Percentiles rank a stretch among this genome's conserved stretches.
Evolutionary conservation across 2,888 invertebrate species (phyloP).

Genomic region (Glyphotaelius pellucidus): DNA sequence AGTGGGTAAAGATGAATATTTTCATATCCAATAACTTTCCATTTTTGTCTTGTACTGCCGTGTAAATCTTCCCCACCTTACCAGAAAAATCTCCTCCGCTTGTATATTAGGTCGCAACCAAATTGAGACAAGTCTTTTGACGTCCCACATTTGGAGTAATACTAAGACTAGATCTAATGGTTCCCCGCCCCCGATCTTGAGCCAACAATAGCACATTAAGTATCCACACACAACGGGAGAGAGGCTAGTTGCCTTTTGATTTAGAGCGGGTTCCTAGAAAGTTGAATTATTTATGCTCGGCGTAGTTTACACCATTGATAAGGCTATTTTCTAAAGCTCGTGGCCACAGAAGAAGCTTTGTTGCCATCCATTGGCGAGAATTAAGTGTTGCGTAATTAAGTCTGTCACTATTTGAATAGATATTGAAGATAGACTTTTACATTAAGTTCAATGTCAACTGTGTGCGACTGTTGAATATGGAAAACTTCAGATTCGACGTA

Average conservation of each 20-base stretch:
- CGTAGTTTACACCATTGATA: conserved; percentile 47
- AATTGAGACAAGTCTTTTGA: not conserved
- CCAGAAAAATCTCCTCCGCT: not conserved
- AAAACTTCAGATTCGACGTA: too few species aligned
- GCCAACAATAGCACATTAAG: conserved; percentile 59
- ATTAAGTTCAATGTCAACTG: too few species aligned
- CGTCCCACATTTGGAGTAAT: not conserved
- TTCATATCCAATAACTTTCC: not conserved
- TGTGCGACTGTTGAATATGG: too few species aligned
- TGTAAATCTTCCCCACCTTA: too few species aligned
- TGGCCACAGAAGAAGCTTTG: conserved; percentile 27
- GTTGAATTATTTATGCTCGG: conserved; percentile 45
- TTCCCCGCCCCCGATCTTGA: not conserved
- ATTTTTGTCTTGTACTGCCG: not conserved
- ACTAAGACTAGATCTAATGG: not conserved
- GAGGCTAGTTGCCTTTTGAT: conserved; percentile 50
- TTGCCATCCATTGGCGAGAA: conserved; percentile 17
- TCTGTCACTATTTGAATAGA: not conserved
- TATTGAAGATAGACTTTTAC: not conserved
- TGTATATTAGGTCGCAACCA: not conserved
- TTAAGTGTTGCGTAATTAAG: conserved; percentile 26
- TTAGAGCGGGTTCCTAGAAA: conserved; percentile 47
- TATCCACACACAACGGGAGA: conserved; percentile 36
- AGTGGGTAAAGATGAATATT: not conserved
- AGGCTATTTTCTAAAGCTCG: conserved; percentile 12